Evolutionary conservation across 2,888 invertebrate genomes (phyloP), one percentile per base, ranked within the genome.

Genomic region (Eretmocerus hayati): DNA sequence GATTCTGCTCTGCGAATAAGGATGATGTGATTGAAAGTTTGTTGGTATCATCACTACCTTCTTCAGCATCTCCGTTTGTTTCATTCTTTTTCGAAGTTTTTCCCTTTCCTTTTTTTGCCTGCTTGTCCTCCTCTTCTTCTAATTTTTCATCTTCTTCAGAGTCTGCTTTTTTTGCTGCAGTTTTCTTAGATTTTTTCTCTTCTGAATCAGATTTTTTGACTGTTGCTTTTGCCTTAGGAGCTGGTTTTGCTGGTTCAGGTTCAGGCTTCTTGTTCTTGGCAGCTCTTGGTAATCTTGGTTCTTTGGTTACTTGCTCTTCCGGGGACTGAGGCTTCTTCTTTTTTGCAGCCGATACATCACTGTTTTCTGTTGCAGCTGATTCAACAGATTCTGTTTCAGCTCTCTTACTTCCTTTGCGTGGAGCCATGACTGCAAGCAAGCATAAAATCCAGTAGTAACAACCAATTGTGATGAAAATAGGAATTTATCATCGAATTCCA

Each of bases 301-400:
- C 50, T 31, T 43, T 50, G 22, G 40, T n/a, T 2, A 33, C 32
- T 22, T 38, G 4, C 19, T 51, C 48, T 40, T 48, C 50, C 11
- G 18, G 9, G 1, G 20, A 13, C 38, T 48, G 47, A 9, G 37
- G 41, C 23, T 55, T 57, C 31, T 53, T 55, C 36, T 52, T 57
- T 22, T 57, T 57, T n/a, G 55, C 9, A 13, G 55, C 53, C 35
- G 54, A 50, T 9, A 52, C 55, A 42, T 52, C 56, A 46, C 42
- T 52, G 35, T 50, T 54, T 40, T 54, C 57, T 35, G 31, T 11
- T 13, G 45, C n/a, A 22, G 36, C 21, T 4, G 45, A 19, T 3
- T 46, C 50, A 6, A 35, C 46, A 26, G 22, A 37, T 30, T 55
- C 55, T n/a, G 37, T 43, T 18, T 56, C 54, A 19, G 49, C 38